A percentile compares a stretch with the other conserved stretches of the same genome.
phyloP scores from a whole-genome alignment of 2,888 invertebrate genomes.

The Chrysodeixis includens region DNA sequence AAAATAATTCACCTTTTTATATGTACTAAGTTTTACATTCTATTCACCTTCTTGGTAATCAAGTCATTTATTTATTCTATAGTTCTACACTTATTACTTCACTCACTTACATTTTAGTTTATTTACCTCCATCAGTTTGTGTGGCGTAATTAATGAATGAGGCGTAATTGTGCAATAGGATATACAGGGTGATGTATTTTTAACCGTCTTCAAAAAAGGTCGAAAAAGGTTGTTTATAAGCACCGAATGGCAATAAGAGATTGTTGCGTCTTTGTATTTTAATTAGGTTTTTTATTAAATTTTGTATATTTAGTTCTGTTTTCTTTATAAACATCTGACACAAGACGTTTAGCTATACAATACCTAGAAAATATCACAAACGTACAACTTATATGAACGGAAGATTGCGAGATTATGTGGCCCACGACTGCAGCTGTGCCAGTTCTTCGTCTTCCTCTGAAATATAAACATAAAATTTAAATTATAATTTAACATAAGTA shows the following conservation, averaged over 20 bases:
- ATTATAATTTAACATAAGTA: no score
- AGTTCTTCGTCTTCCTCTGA: constrained; percentile 85
- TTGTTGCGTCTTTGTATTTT: background rate
- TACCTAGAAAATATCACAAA: constrained; percentile 70
- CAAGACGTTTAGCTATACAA: constrained; percentile 48
- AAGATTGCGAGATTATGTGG: constrained; percentile 72
- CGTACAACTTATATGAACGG: constrained; percentile 50
- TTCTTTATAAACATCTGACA: constrained; percentile 38
- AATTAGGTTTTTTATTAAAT: background rate
- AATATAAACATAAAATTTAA: constrained; percentile 63
- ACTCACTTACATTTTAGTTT: no score
- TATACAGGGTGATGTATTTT: background rate
- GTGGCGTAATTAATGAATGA: background rate
- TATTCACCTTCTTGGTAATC: no score
- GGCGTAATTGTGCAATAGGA: background rate
- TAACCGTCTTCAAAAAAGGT: background rate
- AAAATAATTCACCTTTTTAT: background rate
- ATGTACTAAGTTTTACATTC: no score
- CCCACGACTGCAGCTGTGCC: constrained; percentile 82
- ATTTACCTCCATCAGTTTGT: no score
- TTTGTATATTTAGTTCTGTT: no score
- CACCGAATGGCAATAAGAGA: background rate
- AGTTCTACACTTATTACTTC: no score
- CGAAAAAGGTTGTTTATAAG: background rate
- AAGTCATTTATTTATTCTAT: no score